A percentile compares a stretch with the other conserved stretches of the same genome.
Conservation (phyloP, 2,113 vertebrate genomes). For the Muntiacus reevesi region DNA sequence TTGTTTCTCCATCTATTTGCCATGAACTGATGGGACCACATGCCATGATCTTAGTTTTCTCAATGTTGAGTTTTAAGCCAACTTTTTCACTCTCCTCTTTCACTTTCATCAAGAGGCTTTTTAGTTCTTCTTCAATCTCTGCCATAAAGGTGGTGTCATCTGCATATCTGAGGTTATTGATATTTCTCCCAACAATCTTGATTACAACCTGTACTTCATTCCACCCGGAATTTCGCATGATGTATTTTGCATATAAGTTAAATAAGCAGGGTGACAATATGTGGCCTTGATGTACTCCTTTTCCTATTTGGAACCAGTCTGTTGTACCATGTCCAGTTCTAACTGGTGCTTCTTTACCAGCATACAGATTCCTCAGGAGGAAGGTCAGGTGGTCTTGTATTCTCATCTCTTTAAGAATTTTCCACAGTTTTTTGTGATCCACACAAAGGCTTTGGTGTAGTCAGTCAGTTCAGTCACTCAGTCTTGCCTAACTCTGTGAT, state of each 20-base stretch:
- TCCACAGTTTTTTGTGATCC: not conserved
- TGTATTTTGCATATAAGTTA: not conserved
- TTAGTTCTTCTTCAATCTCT: not conserved
- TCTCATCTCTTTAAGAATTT: not conserved
- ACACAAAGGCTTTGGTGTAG: not conserved
- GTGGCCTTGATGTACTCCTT: not conserved
- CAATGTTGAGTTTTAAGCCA: not conserved
- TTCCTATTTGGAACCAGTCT: not conserved
- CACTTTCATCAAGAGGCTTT: not conserved
- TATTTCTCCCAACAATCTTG: not conserved
- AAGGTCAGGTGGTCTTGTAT: not conserved
- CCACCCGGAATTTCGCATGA: not conserved
- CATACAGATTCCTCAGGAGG: not conserved
- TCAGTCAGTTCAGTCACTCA: not conserved
- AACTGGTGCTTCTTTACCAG: not conserved
- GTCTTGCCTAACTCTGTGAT: not conserved
- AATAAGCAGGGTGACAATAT: not conserved
- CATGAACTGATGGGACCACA: not conserved
- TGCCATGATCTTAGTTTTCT: not conserved
- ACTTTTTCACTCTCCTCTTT: not conserved
- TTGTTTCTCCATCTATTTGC: not conserved
- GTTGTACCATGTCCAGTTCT: not conserved
- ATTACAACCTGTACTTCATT: not conserved
- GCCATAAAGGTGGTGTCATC: not conserved
- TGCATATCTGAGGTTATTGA: not conserved